These are phyloP conservation scores for Clostera curtula DNA, from an alignment of 2,888 invertebrate species.

Conservation along the genomic window DNA sequence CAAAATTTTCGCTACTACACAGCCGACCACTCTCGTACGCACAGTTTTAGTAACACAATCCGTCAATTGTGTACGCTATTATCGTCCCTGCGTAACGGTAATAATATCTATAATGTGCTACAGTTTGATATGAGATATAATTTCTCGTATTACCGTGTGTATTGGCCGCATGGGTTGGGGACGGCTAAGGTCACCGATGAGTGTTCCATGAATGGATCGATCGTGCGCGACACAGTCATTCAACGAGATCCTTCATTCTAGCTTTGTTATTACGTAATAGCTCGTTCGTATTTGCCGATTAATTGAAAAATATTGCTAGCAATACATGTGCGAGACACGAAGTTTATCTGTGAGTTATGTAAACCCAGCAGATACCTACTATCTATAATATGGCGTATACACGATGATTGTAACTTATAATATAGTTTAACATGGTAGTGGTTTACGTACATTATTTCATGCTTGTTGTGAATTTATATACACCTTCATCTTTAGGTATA, in stretches of 20 bases:
- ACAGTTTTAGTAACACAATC: slow-evolving; percentile 11
- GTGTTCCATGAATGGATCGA: slow-evolving; percentile 52
- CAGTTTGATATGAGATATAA: slow-evolving; percentile 15
- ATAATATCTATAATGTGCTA: slow-evolving; percentile 7
- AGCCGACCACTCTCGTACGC: slow-evolving; percentile 16
- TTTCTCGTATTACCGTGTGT: slow-evolving; percentile 17
- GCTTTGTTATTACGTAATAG: slow-evolving; percentile 46
- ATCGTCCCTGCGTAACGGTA: slow-evolving; percentile 7
- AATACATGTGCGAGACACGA: slow-evolving; percentile 15
- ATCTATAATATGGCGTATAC: slow-evolving; percentile 9
- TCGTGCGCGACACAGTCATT: slow-evolving; percentile 42
- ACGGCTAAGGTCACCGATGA: slow-evolving; percentile 44
- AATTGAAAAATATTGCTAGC: slow-evolving; percentile 28
- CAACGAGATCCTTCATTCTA: slow-evolving; percentile 50
- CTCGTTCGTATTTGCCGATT: slow-evolving; percentile 28
- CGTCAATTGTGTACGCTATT: slow-evolving; percentile 13
- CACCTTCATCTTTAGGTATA: too few species aligned
- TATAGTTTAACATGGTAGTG: too few species aligned
- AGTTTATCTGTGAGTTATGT: slow-evolving; percentile 25
- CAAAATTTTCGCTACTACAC: slow-evolving; percentile 36
- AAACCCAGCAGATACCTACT: slow-evolving; percentile 15
- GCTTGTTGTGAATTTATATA: too few species aligned
- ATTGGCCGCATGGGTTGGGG: slow-evolving; percentile 34
- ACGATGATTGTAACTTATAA: too few species aligned
- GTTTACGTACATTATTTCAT: too few species aligned